Evolutionary conservation across 1,140 invertebrate genomes (phyloP), one percentile per base, ranked within the genome.

Genomic region (Drosophila nikananu): DNA sequence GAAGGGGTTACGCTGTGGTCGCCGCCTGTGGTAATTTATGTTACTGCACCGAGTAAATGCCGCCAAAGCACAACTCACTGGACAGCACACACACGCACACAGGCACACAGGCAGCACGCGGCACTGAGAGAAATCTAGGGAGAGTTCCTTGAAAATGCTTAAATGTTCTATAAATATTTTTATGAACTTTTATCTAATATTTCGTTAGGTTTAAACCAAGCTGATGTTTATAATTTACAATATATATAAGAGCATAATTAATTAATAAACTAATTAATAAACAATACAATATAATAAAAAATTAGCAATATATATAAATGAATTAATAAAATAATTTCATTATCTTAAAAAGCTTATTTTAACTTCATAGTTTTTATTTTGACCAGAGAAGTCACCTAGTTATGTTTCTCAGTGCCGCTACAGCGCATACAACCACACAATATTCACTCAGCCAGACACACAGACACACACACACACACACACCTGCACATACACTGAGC

Each of bases 11-110:
- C 78, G 35, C 55, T 86, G 84, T 77, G 84, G 84, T 89, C 81
- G 86, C 86, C 65, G 77, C 61, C 76, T 83, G 84, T 66, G 84
- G 84, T 87, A 87, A 87, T 87, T 87, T 87, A 87, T 87, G 84
- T 89, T 89, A 87, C 84, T 87, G 84, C 84, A 87, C 84, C 84
- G 83, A 89, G 84, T 87, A 87, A 87, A 87, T 89, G 84, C 84
- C 73, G 78, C 81, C 84, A 81, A 89, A 87, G 84, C 81, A 83
- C 83, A 86, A 77, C 77, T 79, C 77, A 79, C 77, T 60, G 54
- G 68, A 17, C 68, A 35, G 62, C 58, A 79, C 58, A 73, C 58
- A 63, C 58, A 44, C 39, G 19, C n/a, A 42, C 5, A 7, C 41
- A 61, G n/a, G n/a, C 49, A 60, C 54, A 51, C 6, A 32, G 21